Evolutionary conservation across 2,888 invertebrate species (phyloP).

Genomic region (Lasioglossum zephyrum): DNA sequence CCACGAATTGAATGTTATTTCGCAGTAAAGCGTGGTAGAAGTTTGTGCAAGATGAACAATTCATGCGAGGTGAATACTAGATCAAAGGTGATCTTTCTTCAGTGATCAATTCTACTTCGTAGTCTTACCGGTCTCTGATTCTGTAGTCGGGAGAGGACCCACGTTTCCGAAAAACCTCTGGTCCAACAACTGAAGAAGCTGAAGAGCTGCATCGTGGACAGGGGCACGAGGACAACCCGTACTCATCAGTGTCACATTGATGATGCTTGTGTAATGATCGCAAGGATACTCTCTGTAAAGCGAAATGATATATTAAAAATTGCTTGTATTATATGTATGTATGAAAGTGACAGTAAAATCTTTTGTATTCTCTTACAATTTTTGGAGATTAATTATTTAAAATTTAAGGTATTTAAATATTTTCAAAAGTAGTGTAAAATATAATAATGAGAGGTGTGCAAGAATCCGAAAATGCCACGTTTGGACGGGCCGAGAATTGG

Average conservation of each 20-base stretch:
- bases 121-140: slow-evolving; percentile 89
- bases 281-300: slow-evolving; percentile 95
- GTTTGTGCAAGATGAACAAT: not conserved
- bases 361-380: slow-evolving; percentile 26
- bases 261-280: slow-evolving; percentile 98
- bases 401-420: slow-evolving; percentile 10
- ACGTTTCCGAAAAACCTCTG: slow-evolving; percentile 97
- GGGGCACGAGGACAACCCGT: slow-evolving; percentile 96
- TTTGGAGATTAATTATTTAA: slow-evolving; percentile 29
- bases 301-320: slow-evolving; percentile 45
- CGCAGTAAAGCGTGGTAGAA: slow-evolving; percentile 10
- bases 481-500: not conserved
- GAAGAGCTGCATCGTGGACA: slow-evolving; percentile 97
- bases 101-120: not conserved
- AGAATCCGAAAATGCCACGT: not conserved
- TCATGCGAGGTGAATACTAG: not conserved
- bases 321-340: slow-evolving; percentile 20
- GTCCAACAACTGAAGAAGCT: slow-evolving; percentile 96
- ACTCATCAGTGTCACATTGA: slow-evolving; percentile 98
- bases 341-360: not conserved
- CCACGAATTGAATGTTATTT: slow-evolving; percentile 80
- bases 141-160: slow-evolving; percentile 89
- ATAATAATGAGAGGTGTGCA: not conserved
- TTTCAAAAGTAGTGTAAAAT: not conserved
- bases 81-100: not conserved